A percentile compares a stretch with the other conserved stretches of the same genome.
Conservation (phyloP, 2,797 vertebrate species). For the Staurois parvus region DNA sequence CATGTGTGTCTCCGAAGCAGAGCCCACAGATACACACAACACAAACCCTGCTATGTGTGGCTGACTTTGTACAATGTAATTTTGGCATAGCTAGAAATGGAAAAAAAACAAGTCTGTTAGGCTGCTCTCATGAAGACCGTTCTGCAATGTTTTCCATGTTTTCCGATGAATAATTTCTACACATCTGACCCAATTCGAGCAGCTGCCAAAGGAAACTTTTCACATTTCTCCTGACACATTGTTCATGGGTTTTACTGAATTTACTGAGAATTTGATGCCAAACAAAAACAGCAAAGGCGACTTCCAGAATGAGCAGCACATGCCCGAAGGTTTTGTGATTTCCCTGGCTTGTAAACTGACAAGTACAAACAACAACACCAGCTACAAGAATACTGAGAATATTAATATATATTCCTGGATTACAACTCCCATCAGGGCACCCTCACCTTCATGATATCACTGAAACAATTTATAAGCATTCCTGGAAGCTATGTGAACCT, state of each 20-base stretch:
- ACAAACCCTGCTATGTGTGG: slow-evolving; percentile 1
- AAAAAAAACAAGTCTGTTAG: slow-evolving; percentile 49
- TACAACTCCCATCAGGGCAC: neutral
- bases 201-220: slow-evolving; percentile 71
- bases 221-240: slow-evolving; percentile 56
- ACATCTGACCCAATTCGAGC: slow-evolving; percentile 78
- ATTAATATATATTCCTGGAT: neutral
- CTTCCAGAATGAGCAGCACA: slow-evolving; percentile 34
- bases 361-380: slow-evolving; percentile 12
- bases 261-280: slow-evolving; percentile 45
- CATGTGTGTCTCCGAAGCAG: neutral
- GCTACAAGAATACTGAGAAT: neutral
- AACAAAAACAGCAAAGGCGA: slow-evolving; percentile 37
- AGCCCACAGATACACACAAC: neutral
- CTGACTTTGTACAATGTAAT: slow-evolving; percentile 19
- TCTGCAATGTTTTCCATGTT: slow-evolving; percentile 69
- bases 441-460: neutral
- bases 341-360: slow-evolving; percentile 13
- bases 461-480: neutral
- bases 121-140: slow-evolving; percentile 17
- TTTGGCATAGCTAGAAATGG: slow-evolving; percentile 41
- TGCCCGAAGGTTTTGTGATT: slow-evolving; percentile 18
- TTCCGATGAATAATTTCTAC: slow-evolving; percentile 79
- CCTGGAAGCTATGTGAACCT: neutral
- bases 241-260: slow-evolving; percentile 47